A percentile compares a stretch with the other conserved stretches of the same genome.
Conservation (phyloP, 2,797 vertebrate genomes). For the Scomberomorus guttatus region DNA sequence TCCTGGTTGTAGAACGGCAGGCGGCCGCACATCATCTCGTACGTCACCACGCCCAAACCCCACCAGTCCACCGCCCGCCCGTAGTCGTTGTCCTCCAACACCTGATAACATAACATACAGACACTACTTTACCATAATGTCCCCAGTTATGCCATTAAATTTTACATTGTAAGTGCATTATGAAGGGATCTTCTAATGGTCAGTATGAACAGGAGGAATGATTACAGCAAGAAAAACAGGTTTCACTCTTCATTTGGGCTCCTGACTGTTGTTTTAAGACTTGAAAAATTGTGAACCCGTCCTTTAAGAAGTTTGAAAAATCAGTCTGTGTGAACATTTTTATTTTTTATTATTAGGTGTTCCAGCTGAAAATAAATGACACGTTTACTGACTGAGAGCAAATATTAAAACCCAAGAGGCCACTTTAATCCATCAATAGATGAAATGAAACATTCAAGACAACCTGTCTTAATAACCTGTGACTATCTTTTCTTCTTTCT, state of each 20-base stretch:
- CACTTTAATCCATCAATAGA: background rate
- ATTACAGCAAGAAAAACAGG: no score
- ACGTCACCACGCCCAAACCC: conserved; percentile 97
- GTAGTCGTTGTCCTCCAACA: conserved; percentile 97
- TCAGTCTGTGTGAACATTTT: background rate
- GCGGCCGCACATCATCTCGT: conserved; percentile 98
- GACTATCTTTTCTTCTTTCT: background rate
- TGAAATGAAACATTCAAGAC: background rate
- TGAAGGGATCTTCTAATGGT: no score
- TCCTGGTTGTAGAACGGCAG: conserved; percentile 99
- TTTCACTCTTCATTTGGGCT: no score
- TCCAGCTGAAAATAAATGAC: no score
- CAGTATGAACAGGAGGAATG: no score
- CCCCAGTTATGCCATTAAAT: no score
- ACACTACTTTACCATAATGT: rapidly evolving
- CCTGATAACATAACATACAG: conserved; percentile 72
- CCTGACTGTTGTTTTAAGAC: no score
- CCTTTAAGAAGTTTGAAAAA: background rate
- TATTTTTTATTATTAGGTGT: no score
- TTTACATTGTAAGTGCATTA: no score
- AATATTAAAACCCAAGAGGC: background rate
- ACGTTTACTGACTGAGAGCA: background rate
- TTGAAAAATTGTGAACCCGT: no score
- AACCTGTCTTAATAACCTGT: no score
- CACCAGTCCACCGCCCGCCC: conserved; percentile 98